Evolutionary conservation across 2,113 vertebrate genomes (phyloP).

Genomic region (Hippolais icterina): DNA sequence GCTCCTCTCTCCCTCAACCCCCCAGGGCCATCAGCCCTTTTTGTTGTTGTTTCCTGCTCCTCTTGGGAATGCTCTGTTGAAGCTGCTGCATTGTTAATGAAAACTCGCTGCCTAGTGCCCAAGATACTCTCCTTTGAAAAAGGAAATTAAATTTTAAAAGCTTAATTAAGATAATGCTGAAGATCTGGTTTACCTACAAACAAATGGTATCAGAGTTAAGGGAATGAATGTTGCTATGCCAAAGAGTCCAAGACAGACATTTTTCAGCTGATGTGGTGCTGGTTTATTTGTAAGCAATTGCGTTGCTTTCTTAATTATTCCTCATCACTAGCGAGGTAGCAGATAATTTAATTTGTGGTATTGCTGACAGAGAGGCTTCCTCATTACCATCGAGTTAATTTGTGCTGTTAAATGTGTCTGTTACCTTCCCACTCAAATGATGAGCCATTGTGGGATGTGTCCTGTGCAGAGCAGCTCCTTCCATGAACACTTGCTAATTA

Average conservation of each 20-base stretch:
- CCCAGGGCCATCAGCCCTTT: background rate
- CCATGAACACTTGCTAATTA: background rate
- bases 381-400: constrained; percentile 34
- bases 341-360: constrained; percentile 40
- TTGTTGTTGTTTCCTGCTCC: constrained; percentile 14
- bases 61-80: background rate
- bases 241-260: background rate
- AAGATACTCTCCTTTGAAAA: constrained; percentile 29
- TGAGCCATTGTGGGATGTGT: background rate
- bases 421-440: background rate
- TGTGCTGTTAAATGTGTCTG: constrained; percentile 24
- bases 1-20: background rate
- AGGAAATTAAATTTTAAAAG: constrained; percentile 62
- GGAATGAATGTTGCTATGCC: background rate
- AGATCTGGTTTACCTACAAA: constrained; percentile 42
- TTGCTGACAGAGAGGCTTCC: constrained; percentile 17
- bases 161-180: constrained; percentile 58
- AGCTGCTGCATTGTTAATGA: constrained; percentile 57
- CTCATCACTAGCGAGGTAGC: background rate
- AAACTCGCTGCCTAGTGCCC: background rate
- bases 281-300: constrained; percentile 15
- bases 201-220: background rate
- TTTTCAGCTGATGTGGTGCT: background rate
- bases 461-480: background rate
- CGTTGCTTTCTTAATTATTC: constrained; percentile 36